Percentiles rank a stretch among this genome's conserved stretches.
phyloP scores from a whole-genome alignment of 2,888 invertebrate species.

The Tetragonula carbonaria region DNA sequence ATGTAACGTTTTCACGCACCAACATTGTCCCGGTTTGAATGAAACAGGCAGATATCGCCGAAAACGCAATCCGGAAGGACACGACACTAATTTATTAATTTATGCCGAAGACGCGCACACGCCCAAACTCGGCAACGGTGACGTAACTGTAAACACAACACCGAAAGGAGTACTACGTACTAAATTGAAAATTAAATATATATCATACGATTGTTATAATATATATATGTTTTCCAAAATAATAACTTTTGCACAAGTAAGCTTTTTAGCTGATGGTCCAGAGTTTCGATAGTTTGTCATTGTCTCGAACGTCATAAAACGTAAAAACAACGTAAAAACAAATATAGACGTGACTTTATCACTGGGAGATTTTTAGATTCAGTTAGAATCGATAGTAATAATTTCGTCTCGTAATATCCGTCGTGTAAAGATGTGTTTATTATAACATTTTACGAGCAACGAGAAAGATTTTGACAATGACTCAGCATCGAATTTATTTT shows the following conservation, averaged over 20 bases:
- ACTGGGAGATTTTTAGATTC: background rate
- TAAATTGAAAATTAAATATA: conserved; percentile 33
- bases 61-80: conserved; percentile 50
- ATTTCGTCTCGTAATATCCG: background rate
- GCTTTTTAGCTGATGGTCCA: background rate
- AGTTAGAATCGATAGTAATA: background rate
- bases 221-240: background rate
- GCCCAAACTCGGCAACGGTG: conserved; percentile 65
- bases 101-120: conserved; percentile 70
- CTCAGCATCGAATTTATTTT: conserved; percentile 43
- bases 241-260: background rate
- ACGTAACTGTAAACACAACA: conserved; percentile 80
- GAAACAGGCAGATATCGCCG: conserved; percentile 24
- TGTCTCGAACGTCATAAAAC: background rate
- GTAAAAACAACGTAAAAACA: background rate
- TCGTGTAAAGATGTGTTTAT: background rate
- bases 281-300: background rate
- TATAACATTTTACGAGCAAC: background rate
- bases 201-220: background rate
- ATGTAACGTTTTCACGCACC: background rate
- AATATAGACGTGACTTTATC: background rate
- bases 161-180: conserved; percentile 21
- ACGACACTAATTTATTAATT: conserved; percentile 73
- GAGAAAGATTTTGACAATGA: conserved; percentile 37
- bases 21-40: conserved; percentile 9